A percentile compares a stretch with the other conserved stretches of the same genome.
These are phyloP conservation scores for Thamnophis elegans DNA, from an alignment of 2,797 vertebrate genomes.

Conservation along the genomic window DNA sequence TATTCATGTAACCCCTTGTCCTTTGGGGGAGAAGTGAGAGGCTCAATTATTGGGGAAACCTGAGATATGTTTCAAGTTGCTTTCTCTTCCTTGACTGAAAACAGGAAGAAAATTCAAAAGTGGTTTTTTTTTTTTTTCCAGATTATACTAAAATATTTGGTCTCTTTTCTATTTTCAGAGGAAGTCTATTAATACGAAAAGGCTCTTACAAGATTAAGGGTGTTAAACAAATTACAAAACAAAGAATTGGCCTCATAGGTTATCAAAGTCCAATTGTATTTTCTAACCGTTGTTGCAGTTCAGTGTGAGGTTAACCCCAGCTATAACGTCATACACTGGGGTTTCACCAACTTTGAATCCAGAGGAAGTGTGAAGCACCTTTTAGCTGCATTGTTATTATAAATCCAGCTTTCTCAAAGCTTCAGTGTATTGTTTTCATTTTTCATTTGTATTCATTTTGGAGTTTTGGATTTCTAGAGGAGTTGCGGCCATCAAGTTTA, in stretches of 20 bases:
- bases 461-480: not conserved
- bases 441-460: not conserved
- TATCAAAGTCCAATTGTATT: not conserved
- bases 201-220: not conserved
- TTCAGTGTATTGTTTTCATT: not conserved
- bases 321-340: not conserved
- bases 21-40: too few relatives aligned
- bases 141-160: not conserved
- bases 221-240: not conserved
- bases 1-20: too few relatives aligned
- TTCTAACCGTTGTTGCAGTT: not conserved
- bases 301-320: not conserved
- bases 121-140: not conserved
- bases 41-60: too few relatives aligned
- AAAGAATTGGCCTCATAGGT: not conserved
- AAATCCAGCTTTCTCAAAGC: not conserved
- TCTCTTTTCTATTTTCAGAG: not conserved
- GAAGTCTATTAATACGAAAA: not conserved
- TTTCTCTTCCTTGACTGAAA: not conserved
- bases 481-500: not conserved
- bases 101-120: not conserved
- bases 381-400: not conserved
- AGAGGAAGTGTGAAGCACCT: not conserved
- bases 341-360: not conserved
- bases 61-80: not conserved